A percentile compares a stretch with the other conserved stretches of the same genome.
phyloP scores from a whole-genome alignment of 2,113 vertebrate species.

The Ailuropoda melanoleuca region DNA sequence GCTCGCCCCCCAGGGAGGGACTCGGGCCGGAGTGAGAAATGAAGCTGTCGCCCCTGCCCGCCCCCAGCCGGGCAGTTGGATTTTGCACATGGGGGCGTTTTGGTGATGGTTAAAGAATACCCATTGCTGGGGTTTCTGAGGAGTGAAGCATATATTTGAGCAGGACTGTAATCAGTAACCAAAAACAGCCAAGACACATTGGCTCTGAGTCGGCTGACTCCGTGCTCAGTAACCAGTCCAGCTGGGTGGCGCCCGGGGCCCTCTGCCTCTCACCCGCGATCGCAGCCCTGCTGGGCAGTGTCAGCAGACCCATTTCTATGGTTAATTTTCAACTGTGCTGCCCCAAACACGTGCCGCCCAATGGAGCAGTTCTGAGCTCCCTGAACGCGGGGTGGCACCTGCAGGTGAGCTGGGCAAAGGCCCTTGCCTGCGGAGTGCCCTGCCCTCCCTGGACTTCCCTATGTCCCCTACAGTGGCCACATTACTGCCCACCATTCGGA shows the following conservation, averaged over 20 bases:
- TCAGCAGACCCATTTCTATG: background rate
- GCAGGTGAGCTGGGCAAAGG: rapidly evolving
- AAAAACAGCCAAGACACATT: background rate
- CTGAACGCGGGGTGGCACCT: background rate
- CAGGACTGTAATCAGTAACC: background rate
- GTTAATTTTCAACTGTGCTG: slow-evolving; percentile 54
- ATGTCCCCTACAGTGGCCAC: background rate
- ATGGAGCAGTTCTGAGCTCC: background rate
- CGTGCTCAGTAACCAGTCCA: rapidly evolving
- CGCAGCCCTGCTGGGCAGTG: background rate
- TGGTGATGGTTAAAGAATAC: background rate
- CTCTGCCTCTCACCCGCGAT: background rate
- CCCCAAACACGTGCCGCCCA: background rate
- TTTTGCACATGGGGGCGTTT: background rate
- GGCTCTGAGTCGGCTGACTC: background rate
- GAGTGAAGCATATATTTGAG: background rate
- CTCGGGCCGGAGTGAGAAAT: background rate
- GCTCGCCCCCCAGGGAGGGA: background rate
- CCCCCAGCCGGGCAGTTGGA: background rate
- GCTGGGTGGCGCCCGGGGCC: background rate
- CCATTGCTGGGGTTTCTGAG: background rate
- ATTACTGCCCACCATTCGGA: background rate
- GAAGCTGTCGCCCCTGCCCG: background rate
- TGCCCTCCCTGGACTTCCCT: background rate
- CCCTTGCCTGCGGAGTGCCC: background rate